Percentiles rank a stretch among this genome's conserved stretches.
These are phyloP conservation scores for Torymus tubicola DNA, from an alignment of 2,888 invertebrate genomes.

Conservation along the genomic window DNA sequence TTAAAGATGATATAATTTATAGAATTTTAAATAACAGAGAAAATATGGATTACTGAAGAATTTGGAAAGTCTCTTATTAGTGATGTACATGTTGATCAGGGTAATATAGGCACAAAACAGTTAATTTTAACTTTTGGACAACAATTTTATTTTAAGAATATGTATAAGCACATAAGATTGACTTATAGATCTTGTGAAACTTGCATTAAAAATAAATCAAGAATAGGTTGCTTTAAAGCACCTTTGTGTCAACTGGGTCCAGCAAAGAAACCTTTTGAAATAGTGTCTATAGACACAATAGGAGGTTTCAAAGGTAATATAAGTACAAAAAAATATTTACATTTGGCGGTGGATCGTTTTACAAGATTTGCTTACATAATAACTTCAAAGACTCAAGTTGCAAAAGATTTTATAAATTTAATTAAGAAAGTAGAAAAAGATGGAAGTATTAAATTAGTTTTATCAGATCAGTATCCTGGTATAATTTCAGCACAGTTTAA, in stretches of 20 bases:
- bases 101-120: slow-evolving; percentile 40
- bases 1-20: slow-evolving; percentile 17
- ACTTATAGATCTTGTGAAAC: slow-evolving; percentile 7
- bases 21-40: slow-evolving; percentile 36
- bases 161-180: neutral
- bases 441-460: too few relatives aligned
- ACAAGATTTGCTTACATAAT: too few relatives aligned
- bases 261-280: slow-evolving; percentile 24
- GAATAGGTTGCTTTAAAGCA: slow-evolving; percentile 1
- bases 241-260: slow-evolving; percentile 40
- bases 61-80: slow-evolving; percentile 42
- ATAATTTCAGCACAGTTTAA: too few relatives aligned
- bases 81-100: slow-evolving; percentile 42
- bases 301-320: neutral
- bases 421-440: too few relatives aligned
- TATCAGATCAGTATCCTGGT: too few relatives aligned
- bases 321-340: too few relatives aligned
- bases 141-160: too few relatives aligned
- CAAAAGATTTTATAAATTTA: too few relatives aligned
- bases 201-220: slow-evolving; percentile 29
- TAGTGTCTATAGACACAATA: slow-evolving; percentile 29
- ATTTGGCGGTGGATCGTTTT: too few relatives aligned
- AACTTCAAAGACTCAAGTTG: neutral
- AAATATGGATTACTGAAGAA: slow-evolving; percentile 49
- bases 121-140: neutral